Conservation (phyloP, 2,888 invertebrate genomes). For the Acanthosoma haemorrhoidale region DNA sequence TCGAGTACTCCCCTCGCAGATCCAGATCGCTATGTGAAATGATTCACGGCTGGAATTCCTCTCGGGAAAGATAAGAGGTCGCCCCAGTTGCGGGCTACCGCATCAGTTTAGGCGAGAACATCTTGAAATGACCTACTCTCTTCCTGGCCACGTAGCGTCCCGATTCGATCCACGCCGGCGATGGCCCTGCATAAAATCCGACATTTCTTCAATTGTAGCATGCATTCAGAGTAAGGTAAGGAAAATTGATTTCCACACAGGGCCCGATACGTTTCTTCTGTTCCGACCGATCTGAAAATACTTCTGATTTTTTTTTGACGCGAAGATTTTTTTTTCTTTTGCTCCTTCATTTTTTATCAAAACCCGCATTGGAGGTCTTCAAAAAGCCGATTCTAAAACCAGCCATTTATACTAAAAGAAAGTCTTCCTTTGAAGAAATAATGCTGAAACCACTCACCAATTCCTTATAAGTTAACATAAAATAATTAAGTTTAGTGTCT, state of each 20-base stretch:
- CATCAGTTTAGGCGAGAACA: background rate
- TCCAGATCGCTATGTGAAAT: slow-evolving; percentile 1
- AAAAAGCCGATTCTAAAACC: too few relatives aligned
- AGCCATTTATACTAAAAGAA: background rate
- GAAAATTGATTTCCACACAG: slow-evolving; percentile 24
- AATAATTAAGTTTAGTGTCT: too few relatives aligned
- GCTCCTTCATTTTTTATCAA: background rate
- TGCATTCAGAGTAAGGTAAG: slow-evolving; percentile 11
- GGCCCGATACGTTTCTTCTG: slow-evolving; percentile 2
- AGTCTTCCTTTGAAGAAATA: background rate
- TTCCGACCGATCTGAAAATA: background rate
- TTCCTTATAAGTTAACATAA: too few relatives aligned
- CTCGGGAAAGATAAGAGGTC: background rate
- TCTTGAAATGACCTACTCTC: slow-evolving; percentile 6
- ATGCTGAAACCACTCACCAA: too few relatives aligned
- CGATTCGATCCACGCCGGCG: background rate
- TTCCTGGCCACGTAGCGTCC: background rate
- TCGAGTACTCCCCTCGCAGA: background rate
- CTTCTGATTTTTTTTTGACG: background rate
- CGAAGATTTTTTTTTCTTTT: background rate
- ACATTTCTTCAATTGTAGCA: slow-evolving; percentile 23
- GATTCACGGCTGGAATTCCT: background rate
- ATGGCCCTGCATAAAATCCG: slow-evolving; percentile 22
- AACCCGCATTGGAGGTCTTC: background rate
- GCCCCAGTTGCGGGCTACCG: slow-evolving; percentile 22